Evolutionary conservation across 2,113 vertebrate genomes (phyloP), one percentile per base, ranked within the genome.

Genomic region (Marmota monax): DNA sequence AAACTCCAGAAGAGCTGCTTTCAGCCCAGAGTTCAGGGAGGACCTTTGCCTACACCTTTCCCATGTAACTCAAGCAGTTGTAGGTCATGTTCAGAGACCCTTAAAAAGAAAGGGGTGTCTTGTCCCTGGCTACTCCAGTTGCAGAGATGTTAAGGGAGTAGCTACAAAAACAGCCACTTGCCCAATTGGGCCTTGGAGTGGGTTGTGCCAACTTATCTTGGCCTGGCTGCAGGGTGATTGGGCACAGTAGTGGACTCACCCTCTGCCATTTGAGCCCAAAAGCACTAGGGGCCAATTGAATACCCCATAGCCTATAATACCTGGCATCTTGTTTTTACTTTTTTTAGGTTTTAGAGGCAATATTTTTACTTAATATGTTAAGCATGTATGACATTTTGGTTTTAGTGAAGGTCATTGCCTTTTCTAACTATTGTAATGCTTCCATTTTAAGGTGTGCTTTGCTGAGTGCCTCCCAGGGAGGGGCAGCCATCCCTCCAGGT

Each of bases 301-400:
- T 23, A 63, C 11, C 39, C 58, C 4, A 0, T 13, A 42, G 5
- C 32, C 61, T 0, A 4, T 14, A 42, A n/a, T 2, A 12, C 37
- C 56, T 58, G 56, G 16, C 20, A 48, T 70, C 14, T 4, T 63
- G 18, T 45, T 78, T 95, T 94, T 86, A 45, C 39, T 51, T 23
- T 42, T 56, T 11, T 63, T 22, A 22, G 20, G 58, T 89, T 76
- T 69, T 73, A 76, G 70, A 48, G 63, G 29, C 39, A 76, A 1
- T 45, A 5, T 84, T 95, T 94, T 84, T 53, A 76, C 51, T 74
- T 42, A 87, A 16, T n/a, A n/a, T 70, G 22, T n/a, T 65, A 51
- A 84, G n/a, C 3, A 37, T 37, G 22, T 16, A 2, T 8, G 10
- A 20, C 12, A 2, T 45, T 87, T 76, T 42, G n/a, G 20, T n/a